Evolutionary conservation across 2,113 vertebrate species (phyloP), one percentile per base, ranked within the genome.

Genomic region (Crotalus horridus): DNA sequence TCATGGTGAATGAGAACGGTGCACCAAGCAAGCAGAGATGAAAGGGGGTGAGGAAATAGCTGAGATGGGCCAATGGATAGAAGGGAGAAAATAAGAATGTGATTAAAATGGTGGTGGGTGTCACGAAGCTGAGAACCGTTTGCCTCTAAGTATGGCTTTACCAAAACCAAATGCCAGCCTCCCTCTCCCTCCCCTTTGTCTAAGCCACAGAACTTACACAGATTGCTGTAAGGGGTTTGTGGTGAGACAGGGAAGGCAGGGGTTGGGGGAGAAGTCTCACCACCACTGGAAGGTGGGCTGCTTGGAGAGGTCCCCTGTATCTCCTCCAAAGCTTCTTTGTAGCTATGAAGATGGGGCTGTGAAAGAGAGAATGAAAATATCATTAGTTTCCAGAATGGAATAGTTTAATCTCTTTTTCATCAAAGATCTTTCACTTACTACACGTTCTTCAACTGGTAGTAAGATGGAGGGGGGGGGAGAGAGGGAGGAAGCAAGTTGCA

Each of bases 271-370:
- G 97, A 97, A 97, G 95, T 98, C 99, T 99, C 98, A 99, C 99
- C 99, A 96, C 98, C 98, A 95, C 97, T 93, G 92, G 98, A 97
- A 69, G 98, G 97, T 59, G 98, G 98, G 95, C 98, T 98, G 94
- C 96, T 95, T 0, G 98, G 97, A 1, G 97, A 93, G 23, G 97
- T 96, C 90, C 98, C 97, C 4, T 99, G 99, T 95, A 98, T 97
- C 96, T 99, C 99, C 95, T 99, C 99, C 0, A 99, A 99, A 91
- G 99, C 99, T 91, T 99, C 99, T 90, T 98, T 98, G 97, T 99
- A 99, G 97, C 99, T 99, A 97, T 99, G 99, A 96, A 99, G 98
- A 94, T 99, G 98, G 97, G 98, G 98, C 99, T 99, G 96, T 0
- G 46, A 89, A 89, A 56, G 85, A 97, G 55, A 56, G 95, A 59